Evolutionary conservation across 2,888 invertebrate genomes (phyloP).

Genomic region (Phytoseiulus persimilis): DNA sequence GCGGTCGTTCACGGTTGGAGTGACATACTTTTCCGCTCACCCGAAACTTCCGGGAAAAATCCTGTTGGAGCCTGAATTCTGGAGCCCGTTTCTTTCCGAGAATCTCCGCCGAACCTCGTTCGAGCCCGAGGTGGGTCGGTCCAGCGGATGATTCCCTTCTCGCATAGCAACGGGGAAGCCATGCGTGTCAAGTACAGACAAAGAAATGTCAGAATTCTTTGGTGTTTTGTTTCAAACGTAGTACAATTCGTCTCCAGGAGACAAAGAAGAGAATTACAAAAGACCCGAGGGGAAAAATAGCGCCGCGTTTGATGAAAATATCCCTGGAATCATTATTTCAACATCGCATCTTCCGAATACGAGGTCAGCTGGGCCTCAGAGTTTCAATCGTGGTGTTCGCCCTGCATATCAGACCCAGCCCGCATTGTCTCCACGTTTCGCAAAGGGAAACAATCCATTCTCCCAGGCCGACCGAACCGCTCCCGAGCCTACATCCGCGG

Average conservation of each 20-base stretch:
- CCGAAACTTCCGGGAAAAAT: background rate
- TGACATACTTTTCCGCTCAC: background rate
- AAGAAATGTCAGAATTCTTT: background rate
- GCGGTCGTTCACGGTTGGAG: background rate
- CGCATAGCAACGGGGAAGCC: background rate
- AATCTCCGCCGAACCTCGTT: background rate
- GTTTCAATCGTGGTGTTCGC: background rate
- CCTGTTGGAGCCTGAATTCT: background rate
- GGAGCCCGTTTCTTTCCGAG: background rate
- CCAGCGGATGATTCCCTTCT: background rate
- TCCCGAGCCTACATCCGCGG: no score
- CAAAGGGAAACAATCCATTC: no score
- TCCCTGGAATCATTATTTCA: background rate
- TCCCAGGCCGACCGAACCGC: background rate
- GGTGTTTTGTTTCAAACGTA: background rate
- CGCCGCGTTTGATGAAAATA: background rate
- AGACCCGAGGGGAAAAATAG: background rate
- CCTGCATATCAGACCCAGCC: background rate
- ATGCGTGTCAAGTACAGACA: background rate
- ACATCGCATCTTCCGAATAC: background rate
- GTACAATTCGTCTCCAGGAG: background rate
- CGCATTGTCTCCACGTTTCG: background rate
- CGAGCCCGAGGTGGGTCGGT: background rate
- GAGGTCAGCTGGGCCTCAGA: background rate
- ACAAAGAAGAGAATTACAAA: background rate